Evolutionary conservation across 2,797 vertebrate genomes (phyloP).

Genomic region (Sebastes goodei): DNA sequence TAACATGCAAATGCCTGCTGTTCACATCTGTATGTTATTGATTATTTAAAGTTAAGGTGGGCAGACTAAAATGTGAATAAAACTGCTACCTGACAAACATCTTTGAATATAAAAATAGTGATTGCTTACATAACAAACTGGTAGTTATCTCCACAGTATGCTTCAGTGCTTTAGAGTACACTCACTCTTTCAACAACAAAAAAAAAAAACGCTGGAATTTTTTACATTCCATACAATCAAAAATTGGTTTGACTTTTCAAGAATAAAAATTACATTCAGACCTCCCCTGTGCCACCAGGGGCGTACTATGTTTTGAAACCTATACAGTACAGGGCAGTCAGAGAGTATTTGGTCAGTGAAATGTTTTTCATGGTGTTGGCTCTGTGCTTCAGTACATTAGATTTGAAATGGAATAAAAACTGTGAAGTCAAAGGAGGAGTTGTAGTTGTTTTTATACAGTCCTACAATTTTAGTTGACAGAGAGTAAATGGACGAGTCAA

Average conservation of each 20-base stretch:
- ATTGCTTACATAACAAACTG: not conserved
- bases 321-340: not conserved
- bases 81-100: not conserved
- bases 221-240: not conserved
- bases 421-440: not conserved
- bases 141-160: not conserved
- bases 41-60: not conserved
- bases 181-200: not conserved
- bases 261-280: slow-evolving; percentile 15
- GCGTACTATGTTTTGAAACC: not conserved
- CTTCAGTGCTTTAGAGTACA: not conserved
- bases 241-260: not conserved
- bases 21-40: not conserved
- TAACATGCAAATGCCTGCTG: not conserved
- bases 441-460: not conserved
- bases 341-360: not conserved
- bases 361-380: not conserved
- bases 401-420: not conserved
- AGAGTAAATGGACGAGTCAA: not conserved
- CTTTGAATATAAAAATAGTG: not conserved
- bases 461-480: not conserved
- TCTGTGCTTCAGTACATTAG: not conserved
- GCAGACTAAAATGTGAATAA: not conserved
- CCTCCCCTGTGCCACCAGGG: not conserved
- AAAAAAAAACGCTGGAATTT: not conserved